Conservation (phyloP, 1,140 invertebrate genomes). For the Polypedilum pembai region DNA sequence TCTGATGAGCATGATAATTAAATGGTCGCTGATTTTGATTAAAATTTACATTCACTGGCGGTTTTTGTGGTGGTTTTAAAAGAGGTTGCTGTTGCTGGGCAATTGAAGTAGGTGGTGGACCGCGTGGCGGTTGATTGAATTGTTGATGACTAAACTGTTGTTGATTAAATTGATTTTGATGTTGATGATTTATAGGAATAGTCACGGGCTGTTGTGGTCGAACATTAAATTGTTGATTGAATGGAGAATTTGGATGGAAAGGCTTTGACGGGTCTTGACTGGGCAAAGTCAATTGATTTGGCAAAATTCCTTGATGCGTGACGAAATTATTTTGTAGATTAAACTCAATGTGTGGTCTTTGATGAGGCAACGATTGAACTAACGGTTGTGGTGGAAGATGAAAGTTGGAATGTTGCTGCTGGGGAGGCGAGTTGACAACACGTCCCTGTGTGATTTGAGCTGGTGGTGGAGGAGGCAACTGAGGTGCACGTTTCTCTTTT, state of each 20-base stretch:
- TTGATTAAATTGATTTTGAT: slow-evolving; percentile 34
- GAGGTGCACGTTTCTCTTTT: slow-evolving; percentile 32
- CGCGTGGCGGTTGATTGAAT: slow-evolving; percentile 35
- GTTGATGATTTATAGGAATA: slow-evolving; percentile 33
- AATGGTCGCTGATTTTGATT: slow-evolving; percentile 31
- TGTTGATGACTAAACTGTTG: slow-evolving; percentile 30
- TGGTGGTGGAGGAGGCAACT: slow-evolving; percentile 29
- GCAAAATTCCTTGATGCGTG: background rate
- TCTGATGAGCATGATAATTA: slow-evolving; percentile 38
- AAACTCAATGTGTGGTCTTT: slow-evolving; percentile 29
- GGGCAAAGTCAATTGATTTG: slow-evolving; percentile 4
- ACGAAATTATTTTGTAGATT: slow-evolving; percentile 25
- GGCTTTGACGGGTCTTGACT: slow-evolving; percentile 30
- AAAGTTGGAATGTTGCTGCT: background rate
- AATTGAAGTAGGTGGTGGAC: slow-evolving; percentile 33
- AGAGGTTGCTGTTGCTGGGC: slow-evolving; percentile 29
- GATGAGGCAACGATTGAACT: slow-evolving; percentile 34
- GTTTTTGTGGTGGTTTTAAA: slow-evolving; percentile 30
- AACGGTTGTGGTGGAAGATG: slow-evolving; percentile 37
- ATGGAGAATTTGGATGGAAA: slow-evolving; percentile 34
- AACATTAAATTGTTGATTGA: slow-evolving; percentile 40
- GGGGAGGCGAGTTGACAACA: slow-evolving; percentile 25
- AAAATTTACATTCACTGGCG: slow-evolving; percentile 32
- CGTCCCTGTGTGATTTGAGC: slow-evolving; percentile 29
- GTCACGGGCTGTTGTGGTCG: slow-evolving; percentile 33